These are phyloP conservation scores for Corbicula japonica DNA, from an alignment of 2,888 invertebrate genomes.

Conservation along the genomic window DNA sequence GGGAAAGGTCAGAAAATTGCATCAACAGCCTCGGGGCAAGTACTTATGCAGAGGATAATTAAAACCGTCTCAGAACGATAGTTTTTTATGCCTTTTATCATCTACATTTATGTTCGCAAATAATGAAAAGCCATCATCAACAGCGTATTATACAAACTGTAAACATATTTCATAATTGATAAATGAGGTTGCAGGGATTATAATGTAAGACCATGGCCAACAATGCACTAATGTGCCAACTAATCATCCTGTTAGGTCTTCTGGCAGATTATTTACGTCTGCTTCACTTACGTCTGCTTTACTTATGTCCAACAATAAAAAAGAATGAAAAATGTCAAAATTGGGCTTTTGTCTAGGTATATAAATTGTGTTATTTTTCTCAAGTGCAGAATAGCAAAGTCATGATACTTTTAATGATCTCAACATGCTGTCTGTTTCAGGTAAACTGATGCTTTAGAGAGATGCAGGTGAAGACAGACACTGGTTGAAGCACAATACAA, in stretches of 20 bases:
- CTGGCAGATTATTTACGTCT: background rate
- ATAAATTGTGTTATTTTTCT: too few relatives aligned
- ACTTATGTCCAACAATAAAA: constrained; percentile 15
- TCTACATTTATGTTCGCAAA: constrained; percentile 57
- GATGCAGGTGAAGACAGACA: too few relatives aligned
- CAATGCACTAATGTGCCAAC: constrained; percentile 15
- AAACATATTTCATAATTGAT: constrained; percentile 52
- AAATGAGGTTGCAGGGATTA: constrained; percentile 31
- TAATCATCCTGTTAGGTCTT: constrained; percentile 18
- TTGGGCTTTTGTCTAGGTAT: too few relatives aligned
- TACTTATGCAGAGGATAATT: constrained; percentile 44
- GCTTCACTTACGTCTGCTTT: background rate
- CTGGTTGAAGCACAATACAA: too few relatives aligned
- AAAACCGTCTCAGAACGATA: constrained; percentile 35
- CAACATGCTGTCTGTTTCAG: too few relatives aligned
- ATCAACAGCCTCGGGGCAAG: constrained; percentile 35
- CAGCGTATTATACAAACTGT: constrained; percentile 28
- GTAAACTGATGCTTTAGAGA: too few relatives aligned
- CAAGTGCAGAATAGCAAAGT: too few relatives aligned
- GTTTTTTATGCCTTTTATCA: constrained; percentile 57
- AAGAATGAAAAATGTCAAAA: constrained; percentile 11
- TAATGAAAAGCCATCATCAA: constrained; percentile 49
- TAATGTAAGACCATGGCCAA: constrained; percentile 22
- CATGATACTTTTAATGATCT: too few relatives aligned
- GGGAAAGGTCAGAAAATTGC: constrained; percentile 59